Evolutionary conservation across 2,797 vertebrate genomes (phyloP), one percentile per base, ranked within the genome.

Genomic region (Hephaestus fuliginosus): DNA sequence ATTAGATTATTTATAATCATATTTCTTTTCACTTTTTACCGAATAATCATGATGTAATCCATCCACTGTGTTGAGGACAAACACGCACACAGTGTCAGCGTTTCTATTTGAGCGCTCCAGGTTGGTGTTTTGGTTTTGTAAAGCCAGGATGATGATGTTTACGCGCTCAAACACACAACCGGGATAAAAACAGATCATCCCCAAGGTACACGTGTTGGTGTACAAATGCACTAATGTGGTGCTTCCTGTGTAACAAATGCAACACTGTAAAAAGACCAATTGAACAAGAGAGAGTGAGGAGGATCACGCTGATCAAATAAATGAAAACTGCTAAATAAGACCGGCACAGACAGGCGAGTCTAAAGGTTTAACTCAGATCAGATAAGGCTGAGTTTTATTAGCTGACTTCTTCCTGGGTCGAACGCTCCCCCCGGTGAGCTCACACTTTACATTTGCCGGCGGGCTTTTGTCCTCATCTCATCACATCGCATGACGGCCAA

Each of bases 401-500:
- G 44, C 6, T 39, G 56, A 71, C 72, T 69, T 75, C 62, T 76
- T 75, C 44, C 49, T 55, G 53, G 46, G 60, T 67, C 30, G 83
- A 83, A 82, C 67, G 66, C 41, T 60, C 30, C 55, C 51, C 57
- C 18, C 12, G 25, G 62, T 78, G 62, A 53, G 78, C 70, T 71
- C 22, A 33, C 49, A 60, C 70, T 82, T 78, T 70, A 48, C 70
- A 68, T 74, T 78, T 51, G 48, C 49, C 41, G 48, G 25, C 48
- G 18, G 43, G 70, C 68, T 81, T 33, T 77, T 83, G 73, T 79
- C 80, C 63, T 43, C 78, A 49, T 86, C 86, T 80, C 73, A 71
- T 78, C 71, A 76, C 78, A 49, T 86, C 85, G 80, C 73, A 71
- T 78, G 71, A 76, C 43, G 64, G 80, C 80, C 87, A 89, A 85